Evolutionary conservation across 2,797 vertebrate genomes (phyloP).

Genomic region (Pagetopsis macropterus): DNA sequence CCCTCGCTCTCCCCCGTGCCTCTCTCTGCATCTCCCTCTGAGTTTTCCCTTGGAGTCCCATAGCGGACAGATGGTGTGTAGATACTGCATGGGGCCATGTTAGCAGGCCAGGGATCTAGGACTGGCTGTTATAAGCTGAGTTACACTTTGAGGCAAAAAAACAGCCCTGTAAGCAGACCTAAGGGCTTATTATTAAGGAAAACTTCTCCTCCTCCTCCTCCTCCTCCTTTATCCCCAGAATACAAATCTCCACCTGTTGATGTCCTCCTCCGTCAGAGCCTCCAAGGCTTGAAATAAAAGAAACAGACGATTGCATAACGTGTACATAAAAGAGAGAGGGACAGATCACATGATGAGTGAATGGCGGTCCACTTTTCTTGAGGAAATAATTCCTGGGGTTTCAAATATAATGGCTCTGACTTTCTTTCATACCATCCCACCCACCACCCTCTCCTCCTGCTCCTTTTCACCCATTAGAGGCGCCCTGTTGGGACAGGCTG

Average conservation of each 20-base stretch:
- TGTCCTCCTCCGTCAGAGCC: slow-evolving; percentile 70
- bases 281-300: slow-evolving; percentile 70
- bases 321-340: slow-evolving; percentile 57
- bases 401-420: slow-evolving; percentile 40
- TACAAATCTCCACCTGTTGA: slow-evolving; percentile 79
- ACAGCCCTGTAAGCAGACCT: slow-evolving; percentile 39
- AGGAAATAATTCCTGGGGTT: slow-evolving; percentile 57
- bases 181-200: slow-evolving; percentile 59
- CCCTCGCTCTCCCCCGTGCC: neutral
- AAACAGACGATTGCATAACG: slow-evolving; percentile 73
- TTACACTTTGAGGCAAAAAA: slow-evolving; percentile 40
- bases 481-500: slow-evolving; percentile 30
- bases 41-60: slow-evolving; percentile 69
- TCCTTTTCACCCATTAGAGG: slow-evolving; percentile 47
- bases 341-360: slow-evolving; percentile 49
- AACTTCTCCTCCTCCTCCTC: slow-evolving; percentile 15
- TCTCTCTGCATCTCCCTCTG: slow-evolving; percentile 48
- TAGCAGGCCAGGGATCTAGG: slow-evolving; percentile 48
- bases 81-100: slow-evolving; percentile 71
- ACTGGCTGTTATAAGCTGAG: slow-evolving; percentile 52
- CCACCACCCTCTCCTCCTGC: slow-evolving; percentile 15
- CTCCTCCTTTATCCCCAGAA: slow-evolving; percentile 59
- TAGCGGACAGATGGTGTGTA: slow-evolving; percentile 75
- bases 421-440: slow-evolving; percentile 38
- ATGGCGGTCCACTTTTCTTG: slow-evolving; percentile 61